Evolutionary conservation across 2,797 vertebrate genomes (phyloP), one percentile per base, ranked within the genome.

Genomic region (Loriculus beryllinus): DNA sequence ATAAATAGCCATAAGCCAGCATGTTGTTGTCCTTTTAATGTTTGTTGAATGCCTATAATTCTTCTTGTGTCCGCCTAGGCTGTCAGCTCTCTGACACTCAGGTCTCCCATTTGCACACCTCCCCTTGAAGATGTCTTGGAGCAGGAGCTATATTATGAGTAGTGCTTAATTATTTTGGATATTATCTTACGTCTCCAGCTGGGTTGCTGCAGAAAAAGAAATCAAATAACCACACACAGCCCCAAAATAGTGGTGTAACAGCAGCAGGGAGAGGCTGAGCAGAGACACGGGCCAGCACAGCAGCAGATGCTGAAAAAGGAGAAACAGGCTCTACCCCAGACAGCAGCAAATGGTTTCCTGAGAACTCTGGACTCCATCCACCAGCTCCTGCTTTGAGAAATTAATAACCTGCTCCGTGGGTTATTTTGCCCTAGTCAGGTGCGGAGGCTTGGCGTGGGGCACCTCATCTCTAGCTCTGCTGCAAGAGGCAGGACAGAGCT

Each of bases 1-100:
- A 95, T 72, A 96, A 97, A 97, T 90, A 96, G 90, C 93, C 96
- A 95, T 92, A 94, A 97, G 90, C 95, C 96, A 93, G 89, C 75
- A 57, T 78, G 90, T 96, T 97, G 96, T 96, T 97, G 96, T 97
- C 96, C 95, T 94, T 96, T 96, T 96, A 97, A 96, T 96, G 95
- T 84, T 89, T 90, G 79, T 22, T 67, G 92, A 95, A 92, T 82
- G 94, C 68, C 94, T 40, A 88, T 95, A 96, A 96, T 88, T 97
- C 96, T 96, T 69, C 42, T 69, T 1, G 4, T 75, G 90, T 59
- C 92, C 2, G 45, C 86, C 90, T 92, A 0, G 16, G 72, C 90
- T 90, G 85, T 93, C 96, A 89, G 92, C 79, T 92, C 84, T 37
- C 91, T 89, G 94, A 95, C 67, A 78, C 78, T 77, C 3, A 5